Evolutionary conservation across 2,797 vertebrate species (phyloP).

Genomic region (Chaenodraco wilsoni): DNA sequence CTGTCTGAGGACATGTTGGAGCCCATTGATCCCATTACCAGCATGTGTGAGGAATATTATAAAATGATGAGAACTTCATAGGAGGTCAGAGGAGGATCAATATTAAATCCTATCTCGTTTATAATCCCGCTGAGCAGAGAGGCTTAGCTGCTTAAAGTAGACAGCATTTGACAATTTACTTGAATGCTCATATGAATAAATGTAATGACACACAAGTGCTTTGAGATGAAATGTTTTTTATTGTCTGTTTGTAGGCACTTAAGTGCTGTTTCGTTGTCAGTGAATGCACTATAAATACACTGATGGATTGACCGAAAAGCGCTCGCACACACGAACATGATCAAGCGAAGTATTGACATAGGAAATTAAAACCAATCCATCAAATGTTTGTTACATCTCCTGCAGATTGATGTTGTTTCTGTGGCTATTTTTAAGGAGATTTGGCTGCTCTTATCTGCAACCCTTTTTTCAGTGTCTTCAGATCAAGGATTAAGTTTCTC

Average conservation of each 20-base stretch:
- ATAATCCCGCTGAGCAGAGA: constrained; percentile 77
- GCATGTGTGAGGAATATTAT: constrained; percentile 80
- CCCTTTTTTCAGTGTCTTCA: constrained; percentile 63
- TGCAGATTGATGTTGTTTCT: constrained; percentile 52
- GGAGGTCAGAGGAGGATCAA: constrained; percentile 86
- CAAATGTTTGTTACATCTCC: constrained; percentile 60
- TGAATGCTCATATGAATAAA: constrained; percentile 74
- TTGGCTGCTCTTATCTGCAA: constrained; percentile 63
- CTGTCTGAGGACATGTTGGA: constrained; percentile 52
- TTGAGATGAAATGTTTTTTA: constrained; percentile 51
- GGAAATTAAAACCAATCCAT: constrained; percentile 65
- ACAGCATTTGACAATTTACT: constrained; percentile 72
- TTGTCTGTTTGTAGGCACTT: constrained; percentile 63
- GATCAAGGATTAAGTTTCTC: constrained; percentile 71
- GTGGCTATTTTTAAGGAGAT: constrained; percentile 71
- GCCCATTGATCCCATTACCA: constrained; percentile 81
- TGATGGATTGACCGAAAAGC: constrained; percentile 54
- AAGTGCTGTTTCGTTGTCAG: constrained; percentile 58
- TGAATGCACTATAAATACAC: constrained; percentile 70
- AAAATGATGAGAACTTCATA: constrained; percentile 84
- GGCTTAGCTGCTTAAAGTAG: constrained; percentile 71
- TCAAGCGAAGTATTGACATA: constrained; percentile 55
- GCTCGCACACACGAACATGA: constrained; percentile 26
- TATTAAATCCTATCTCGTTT: constrained; percentile 84
- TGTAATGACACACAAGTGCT: constrained; percentile 69